Evolutionary conservation across 2,888 invertebrate genomes (phyloP).

Genomic region (Uloborus plumipes): DNA sequence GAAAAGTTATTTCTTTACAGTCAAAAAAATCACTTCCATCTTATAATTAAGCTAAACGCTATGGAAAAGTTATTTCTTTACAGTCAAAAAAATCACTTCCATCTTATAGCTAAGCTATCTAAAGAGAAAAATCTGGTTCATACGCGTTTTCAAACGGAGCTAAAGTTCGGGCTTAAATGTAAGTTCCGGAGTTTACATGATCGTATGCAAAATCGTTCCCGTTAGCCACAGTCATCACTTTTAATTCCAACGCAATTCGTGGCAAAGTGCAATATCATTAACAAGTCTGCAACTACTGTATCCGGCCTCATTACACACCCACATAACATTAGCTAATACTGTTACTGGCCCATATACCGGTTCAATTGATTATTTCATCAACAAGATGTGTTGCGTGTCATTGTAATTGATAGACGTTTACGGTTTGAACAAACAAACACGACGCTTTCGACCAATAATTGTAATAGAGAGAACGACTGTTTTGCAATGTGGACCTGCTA

Average conservation of each 20-base stretch:
- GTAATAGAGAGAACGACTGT: conserved; percentile 31
- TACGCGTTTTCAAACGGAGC: too few species aligned
- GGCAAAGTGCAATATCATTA: conserved; percentile 23
- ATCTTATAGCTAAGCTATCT: too few species aligned
- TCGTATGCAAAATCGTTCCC: too few species aligned
- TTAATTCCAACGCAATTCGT: conserved; percentile 16
- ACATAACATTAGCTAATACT: conserved; percentile 40
- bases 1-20: too few species aligned
- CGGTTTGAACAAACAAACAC: conserved; percentile 46
- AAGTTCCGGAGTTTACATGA: too few species aligned
- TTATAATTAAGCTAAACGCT: too few species aligned
- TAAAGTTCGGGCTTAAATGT: too few species aligned
- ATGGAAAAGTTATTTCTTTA: too few species aligned
- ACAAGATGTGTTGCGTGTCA: conserved; percentile 48
- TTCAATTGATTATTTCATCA: conserved; percentile 63
- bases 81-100: too few species aligned
- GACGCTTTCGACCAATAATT: conserved; percentile 36
- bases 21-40: too few species aligned
- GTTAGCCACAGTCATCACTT: conserved; percentile 6
- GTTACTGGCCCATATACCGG: conserved; percentile 25
- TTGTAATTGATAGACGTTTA: conserved; percentile 52
- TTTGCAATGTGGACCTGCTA: conserved; percentile 29
- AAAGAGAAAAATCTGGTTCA: too few species aligned
- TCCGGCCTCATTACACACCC: conserved; percentile 43
- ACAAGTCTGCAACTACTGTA: conserved; percentile 5